These are phyloP conservation scores for Amblyteles armatorius DNA, from an alignment of 2,888 invertebrate genomes.

Conservation along the genomic window DNA sequence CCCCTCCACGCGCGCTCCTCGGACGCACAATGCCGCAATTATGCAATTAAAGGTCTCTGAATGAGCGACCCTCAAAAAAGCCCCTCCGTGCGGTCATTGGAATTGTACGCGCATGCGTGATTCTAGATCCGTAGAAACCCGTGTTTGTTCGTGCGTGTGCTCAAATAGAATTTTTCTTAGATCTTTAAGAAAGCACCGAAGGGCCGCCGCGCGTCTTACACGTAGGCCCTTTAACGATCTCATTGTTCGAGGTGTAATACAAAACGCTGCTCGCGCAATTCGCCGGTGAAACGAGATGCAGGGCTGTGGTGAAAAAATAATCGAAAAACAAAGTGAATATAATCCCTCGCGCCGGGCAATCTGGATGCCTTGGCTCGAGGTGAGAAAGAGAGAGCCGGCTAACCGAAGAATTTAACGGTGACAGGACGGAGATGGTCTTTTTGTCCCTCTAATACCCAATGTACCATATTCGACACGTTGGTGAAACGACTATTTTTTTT, in stretches of 20 bases:
- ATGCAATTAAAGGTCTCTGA: slow-evolving; percentile 80
- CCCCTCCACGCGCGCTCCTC: slow-evolving; percentile 50
- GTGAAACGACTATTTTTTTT: no score
- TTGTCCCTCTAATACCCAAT: neutral
- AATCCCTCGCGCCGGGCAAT: slow-evolving; percentile 19
- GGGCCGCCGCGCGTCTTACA: slow-evolving; percentile 28
- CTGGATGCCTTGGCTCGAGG: neutral
- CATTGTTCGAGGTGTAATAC: slow-evolving; percentile 81
- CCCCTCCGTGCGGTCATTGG: slow-evolving; percentile 33
- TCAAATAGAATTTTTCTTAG: slow-evolving; percentile 70
- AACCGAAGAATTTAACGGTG: neutral
- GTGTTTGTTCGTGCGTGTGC: slow-evolving; percentile 55
- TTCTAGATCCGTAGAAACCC: slow-evolving; percentile 10
- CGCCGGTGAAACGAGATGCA: slow-evolving; percentile 39
- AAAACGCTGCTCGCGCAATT: slow-evolving; percentile 76
- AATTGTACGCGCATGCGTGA: slow-evolving; percentile 29
- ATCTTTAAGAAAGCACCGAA: neutral
- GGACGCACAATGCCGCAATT: slow-evolving; percentile 79
- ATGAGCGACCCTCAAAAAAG: slow-evolving; percentile 66
- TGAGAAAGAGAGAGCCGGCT: slow-evolving; percentile 22
- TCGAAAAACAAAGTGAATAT: slow-evolving; percentile 41
- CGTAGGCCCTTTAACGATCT: slow-evolving; percentile 76
- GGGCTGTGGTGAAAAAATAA: slow-evolving; percentile 25
- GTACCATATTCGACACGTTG: neutral
- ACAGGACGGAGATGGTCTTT: neutral